Evolutionary conservation across 2,888 invertebrate genomes (phyloP).

Genomic region (Drosophila anomelani): DNA sequence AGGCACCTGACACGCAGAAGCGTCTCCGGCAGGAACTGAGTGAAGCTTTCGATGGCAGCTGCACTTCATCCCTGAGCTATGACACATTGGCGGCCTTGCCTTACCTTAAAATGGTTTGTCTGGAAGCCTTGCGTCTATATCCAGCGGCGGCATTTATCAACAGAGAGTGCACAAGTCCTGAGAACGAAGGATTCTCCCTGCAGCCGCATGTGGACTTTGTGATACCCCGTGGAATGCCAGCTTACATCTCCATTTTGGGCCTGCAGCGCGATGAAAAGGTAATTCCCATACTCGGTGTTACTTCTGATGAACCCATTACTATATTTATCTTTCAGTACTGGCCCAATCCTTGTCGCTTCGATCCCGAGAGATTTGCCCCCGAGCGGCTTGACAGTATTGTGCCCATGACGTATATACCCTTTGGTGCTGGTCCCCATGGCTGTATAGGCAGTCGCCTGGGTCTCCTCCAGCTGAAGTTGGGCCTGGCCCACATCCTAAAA

Average conservation of each 20-base stretch:
- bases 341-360: conserved; percentile 76
- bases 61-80: conserved; percentile 72
- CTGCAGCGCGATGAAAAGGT: conserved; percentile 82
- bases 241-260: conserved; percentile 80
- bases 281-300: neutral
- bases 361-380: conserved; percentile 80
- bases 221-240: conserved; percentile 82
- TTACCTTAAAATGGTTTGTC: conserved; percentile 84
- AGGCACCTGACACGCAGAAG: conserved; percentile 82
- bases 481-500: conserved; percentile 76
- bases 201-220: conserved; percentile 69
- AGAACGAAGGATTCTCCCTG: conserved; percentile 65
- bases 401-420: conserved; percentile 81
- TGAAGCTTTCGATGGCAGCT: conserved; percentile 49
- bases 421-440: conserved; percentile 82
- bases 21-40: conserved; percentile 83
- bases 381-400: conserved; percentile 55
- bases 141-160: conserved; percentile 82
- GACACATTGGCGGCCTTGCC: conserved; percentile 81
- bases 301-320: too few species aligned
- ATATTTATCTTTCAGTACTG: conserved; percentile 68
- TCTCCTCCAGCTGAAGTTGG: conserved; percentile 79
- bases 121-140: conserved; percentile 82
- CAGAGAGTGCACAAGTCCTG: conserved; percentile 73
- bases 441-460: conserved; percentile 84